Percentiles rank a stretch among this genome's conserved stretches.
Conservation (phyloP, 2,113 vertebrate genomes). For the Sigmodon hispidus region DNA sequence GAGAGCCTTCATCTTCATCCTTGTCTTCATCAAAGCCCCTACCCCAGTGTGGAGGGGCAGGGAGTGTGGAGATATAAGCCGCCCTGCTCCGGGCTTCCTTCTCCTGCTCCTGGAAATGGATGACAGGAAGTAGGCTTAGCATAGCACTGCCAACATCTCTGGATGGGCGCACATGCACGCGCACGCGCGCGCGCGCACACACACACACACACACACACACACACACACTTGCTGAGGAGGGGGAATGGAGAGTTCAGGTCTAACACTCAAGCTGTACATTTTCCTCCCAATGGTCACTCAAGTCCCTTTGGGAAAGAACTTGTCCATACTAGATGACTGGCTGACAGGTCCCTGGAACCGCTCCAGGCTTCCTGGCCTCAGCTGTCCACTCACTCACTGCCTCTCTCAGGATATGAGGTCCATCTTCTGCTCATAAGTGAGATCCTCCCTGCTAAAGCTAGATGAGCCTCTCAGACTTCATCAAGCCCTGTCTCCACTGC, state of each 20-base stretch:
- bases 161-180: too few species aligned
- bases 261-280: neutral
- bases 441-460: neutral
- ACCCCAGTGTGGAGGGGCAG: conserved; percentile 86
- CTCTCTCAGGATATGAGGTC: neutral
- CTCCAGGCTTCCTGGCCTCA: neutral
- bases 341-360: neutral
- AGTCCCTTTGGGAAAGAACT: neutral
- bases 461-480: neutral
- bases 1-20: conserved; percentile 84
- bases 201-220: too few species aligned
- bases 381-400: neutral
- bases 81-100: conserved; percentile 88
- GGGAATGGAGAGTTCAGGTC: fast-evolving
- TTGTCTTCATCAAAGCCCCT: conserved; percentile 88
- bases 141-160: neutral
- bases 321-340: too few species aligned
- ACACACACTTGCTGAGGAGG: neutral
- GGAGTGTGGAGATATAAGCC: conserved; percentile 85
- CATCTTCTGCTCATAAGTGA: neutral
- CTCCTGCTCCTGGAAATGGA: conserved; percentile 87
- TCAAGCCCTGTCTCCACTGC: neutral
- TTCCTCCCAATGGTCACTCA: neutral
- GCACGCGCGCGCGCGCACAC: too few species aligned
- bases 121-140: neutral